Conservation (phyloP, 2,888 invertebrate species). For the Clistopyga incitator region DNA sequence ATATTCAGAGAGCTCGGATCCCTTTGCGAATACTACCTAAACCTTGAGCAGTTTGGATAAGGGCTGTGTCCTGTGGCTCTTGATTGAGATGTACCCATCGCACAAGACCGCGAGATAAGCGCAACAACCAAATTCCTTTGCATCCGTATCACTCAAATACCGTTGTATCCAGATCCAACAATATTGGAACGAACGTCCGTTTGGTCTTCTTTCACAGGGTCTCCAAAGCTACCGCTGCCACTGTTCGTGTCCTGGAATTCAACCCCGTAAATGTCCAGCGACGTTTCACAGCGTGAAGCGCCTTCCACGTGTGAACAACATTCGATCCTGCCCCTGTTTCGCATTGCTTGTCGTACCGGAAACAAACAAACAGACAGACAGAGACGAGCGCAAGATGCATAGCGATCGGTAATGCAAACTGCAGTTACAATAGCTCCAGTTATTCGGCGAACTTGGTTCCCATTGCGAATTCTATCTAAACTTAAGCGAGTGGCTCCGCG, state of each 20-base stretch:
- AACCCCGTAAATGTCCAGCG: not conserved
- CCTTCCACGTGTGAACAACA: too few species aligned
- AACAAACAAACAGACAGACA: not conserved
- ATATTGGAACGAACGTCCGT: not conserved
- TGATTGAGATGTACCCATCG: too few species aligned
- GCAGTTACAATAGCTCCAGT: not conserved
- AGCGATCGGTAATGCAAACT: conserved; percentile 2
- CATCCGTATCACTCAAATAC: conserved; percentile 55
- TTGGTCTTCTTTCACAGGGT: not conserved
- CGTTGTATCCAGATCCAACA: conserved; percentile 10
- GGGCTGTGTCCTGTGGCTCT: too few species aligned
- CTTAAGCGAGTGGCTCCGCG: conserved; percentile 9
- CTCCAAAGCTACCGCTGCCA: not conserved
- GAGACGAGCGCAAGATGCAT: not conserved
- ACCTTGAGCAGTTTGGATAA: too few species aligned
- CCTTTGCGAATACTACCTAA: not conserved
- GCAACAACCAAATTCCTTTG: too few species aligned
- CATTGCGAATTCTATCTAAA: conserved; percentile 15
- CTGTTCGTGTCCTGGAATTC: not conserved
- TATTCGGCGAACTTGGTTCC: too few species aligned
- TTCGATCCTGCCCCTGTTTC: too few species aligned
- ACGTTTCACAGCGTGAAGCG: not conserved
- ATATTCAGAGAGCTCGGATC: conserved; percentile 3
- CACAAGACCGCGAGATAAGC: too few species aligned
- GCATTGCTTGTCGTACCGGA: too few species aligned